Evolutionary conservation across 1,140 invertebrate species (phyloP).

Genomic region (Zaprionus inermis): DNA sequence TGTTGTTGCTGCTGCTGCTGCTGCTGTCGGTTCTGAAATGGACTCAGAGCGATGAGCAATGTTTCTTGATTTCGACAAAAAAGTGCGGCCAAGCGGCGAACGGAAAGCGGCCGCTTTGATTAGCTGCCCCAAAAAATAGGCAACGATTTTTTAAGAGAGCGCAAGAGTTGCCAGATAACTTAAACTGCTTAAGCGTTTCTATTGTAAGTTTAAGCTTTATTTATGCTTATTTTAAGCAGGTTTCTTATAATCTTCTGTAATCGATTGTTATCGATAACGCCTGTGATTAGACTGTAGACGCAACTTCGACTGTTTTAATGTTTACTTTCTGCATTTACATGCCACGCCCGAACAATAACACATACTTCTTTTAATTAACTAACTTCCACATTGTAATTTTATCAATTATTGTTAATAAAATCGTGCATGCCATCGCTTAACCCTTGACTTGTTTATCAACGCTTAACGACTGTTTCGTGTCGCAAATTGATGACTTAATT

Average conservation of each 20-base stretch:
- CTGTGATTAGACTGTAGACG: not conserved
- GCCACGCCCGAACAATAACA: not conserved
- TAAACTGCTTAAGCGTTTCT: not conserved
- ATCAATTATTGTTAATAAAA: not conserved
- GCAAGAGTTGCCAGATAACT: not conserved
- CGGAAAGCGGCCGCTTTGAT: slow-evolving; percentile 32
- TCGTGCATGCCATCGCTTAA: not conserved
- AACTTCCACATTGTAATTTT: not conserved
- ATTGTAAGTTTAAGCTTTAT: not conserved
- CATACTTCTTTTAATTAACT: not conserved
- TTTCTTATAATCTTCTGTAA: too few species aligned
- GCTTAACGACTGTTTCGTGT: slow-evolving; percentile 3
- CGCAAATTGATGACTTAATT: slow-evolving; percentile 2
- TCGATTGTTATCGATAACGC: not conserved
- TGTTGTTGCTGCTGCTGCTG: not conserved
- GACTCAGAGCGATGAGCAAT: slow-evolving; percentile 55
- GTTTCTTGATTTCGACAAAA: slow-evolving; percentile 64
- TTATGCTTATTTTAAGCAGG: not conserved
- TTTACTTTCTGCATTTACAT: too few species aligned
- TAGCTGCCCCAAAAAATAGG: slow-evolving; percentile 23
- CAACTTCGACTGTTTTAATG: too few species aligned
- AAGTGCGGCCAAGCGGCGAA: slow-evolving; percentile 12
- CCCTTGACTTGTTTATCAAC: not conserved
- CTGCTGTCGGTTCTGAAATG: slow-evolving; percentile 16
- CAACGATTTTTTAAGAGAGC: not conserved